phyloP scores from a whole-genome alignment of 2,797 vertebrate genomes.

The Crax fasciolata region DNA sequence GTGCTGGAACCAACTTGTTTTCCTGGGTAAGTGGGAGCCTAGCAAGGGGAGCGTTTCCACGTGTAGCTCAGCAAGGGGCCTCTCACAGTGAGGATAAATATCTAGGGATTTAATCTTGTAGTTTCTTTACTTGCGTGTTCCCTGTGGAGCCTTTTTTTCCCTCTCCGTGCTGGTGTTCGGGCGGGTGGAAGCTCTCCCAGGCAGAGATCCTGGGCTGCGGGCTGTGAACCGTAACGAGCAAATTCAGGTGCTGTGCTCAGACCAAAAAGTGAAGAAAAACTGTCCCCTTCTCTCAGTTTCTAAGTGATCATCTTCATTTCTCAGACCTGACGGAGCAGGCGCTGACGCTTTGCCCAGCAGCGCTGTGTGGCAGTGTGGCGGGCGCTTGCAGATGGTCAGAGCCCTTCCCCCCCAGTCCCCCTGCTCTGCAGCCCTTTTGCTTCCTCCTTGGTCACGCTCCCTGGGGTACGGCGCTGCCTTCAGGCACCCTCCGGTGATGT shows the following conservation, averaged over 20 bases:
- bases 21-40: neutral
- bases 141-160: neutral
- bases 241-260: neutral
- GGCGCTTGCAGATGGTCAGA: neutral
- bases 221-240: neutral
- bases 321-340: neutral
- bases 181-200: neutral
- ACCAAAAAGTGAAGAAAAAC: neutral
- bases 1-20: neutral
- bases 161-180: neutral
- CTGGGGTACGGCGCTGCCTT: neutral
- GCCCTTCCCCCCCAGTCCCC: neutral
- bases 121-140: neutral
- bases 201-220: neutral
- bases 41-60: neutral
- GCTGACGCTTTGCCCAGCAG: neutral
- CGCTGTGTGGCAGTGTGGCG: neutral
- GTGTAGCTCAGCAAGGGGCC: neutral
- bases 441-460: accelerated
- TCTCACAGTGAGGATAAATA: neutral
- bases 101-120: neutral
- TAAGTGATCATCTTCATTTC: neutral
- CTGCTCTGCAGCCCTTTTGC: neutral
- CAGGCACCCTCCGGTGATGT: accelerated
- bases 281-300: neutral